Base-by-base conservation (phyloP, 2,113 vertebrate genomes). In the Odontophorus gujanensis region DNA sequence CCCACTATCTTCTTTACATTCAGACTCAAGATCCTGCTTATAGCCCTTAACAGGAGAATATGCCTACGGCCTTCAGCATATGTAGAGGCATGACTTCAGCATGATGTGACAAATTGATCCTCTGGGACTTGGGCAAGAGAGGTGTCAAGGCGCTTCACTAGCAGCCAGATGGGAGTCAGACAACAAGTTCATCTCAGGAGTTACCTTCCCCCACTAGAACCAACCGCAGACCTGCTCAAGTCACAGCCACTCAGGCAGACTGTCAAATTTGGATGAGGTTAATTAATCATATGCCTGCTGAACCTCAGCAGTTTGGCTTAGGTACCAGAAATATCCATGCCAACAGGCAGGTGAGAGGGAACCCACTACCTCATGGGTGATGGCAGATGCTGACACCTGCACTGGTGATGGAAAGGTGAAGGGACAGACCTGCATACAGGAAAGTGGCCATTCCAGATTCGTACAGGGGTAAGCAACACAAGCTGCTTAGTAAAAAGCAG, bases 1-100 rank as follows among this genome's bases (percentile, higher is more conserved):
- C 26, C 25, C 0, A 0, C 50, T 75, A 50, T 18, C 7, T 5
- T 32, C 43, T 43, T 86, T 69, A 38, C 7, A 4, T 48, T 26
- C 7, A 63, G 42, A 57, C 20, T 32, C 24, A 45, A 32, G 12
- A 36, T 57, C 14, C 8, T 28, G 10, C 36, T 21, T 71, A 26
- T 24, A 40, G 69, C 51, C 13, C 25, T 51, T 73, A 71, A 36
- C 0, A 36, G 42, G 11, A 45, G 62, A 67, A 40, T 11, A 28
- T 43, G 32, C n/a, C 45, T 69, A 13, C 16, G 16, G n/a, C n/a
- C 22, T 32, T 48, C 43, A 25, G 32, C 66, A 22, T 22, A 22
- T 14, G 8, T 30, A 15, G 43, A 45, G 17, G 30, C 30, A 47
- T 7, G 14, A 24, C 30, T 47, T 22, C 21, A 47, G 10, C 15